Conservation (phyloP, 2,797 vertebrate species). For the Ctenochaetus hawaiiensis region DNA sequence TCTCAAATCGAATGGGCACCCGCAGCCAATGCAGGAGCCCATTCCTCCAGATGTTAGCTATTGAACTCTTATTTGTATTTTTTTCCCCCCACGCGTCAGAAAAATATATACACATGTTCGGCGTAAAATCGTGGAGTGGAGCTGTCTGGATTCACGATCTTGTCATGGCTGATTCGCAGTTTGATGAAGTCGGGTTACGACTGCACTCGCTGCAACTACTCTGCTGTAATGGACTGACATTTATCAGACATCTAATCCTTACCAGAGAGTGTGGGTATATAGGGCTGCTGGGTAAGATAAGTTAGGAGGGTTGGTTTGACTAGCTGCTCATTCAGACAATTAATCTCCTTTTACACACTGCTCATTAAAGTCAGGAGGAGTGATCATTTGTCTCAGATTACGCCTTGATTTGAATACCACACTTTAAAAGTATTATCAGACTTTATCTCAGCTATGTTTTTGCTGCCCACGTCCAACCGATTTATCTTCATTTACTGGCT, state of each 20-base stretch:
- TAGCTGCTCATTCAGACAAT: conserved; percentile 5
- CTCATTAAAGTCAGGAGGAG: conserved; percentile 3
- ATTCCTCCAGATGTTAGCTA: conserved; percentile 77
- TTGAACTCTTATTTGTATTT: conserved; percentile 56
- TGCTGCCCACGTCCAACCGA: neutral
- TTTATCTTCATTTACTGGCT: conserved; percentile 10
- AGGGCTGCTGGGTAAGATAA: conserved; percentile 13
- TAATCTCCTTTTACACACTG: conserved; percentile 6
- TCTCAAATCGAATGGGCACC: conserved; percentile 71
- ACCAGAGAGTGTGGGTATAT: neutral
- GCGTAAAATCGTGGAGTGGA: conserved; percentile 54
- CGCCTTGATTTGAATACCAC: conserved; percentile 4
- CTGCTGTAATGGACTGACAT: conserved; percentile 34
- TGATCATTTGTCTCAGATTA: conserved; percentile 27
- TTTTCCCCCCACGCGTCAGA: conserved; percentile 34
- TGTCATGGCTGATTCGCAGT: conserved; percentile 53
- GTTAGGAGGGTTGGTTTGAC: conserved; percentile 6
- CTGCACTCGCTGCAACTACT: conserved; percentile 31
- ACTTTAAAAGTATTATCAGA: conserved; percentile 5
- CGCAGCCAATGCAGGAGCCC: conserved; percentile 61
- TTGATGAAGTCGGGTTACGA: conserved; percentile 68
- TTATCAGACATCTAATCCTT: conserved; percentile 38
- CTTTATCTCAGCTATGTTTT: conserved; percentile 2
- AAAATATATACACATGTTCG: conserved; percentile 70
- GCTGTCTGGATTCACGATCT: conserved; percentile 73